These are phyloP conservation scores for Vireo altiloquus DNA, from an alignment of 2,113 vertebrate species.

Conservation along the genomic window DNA sequence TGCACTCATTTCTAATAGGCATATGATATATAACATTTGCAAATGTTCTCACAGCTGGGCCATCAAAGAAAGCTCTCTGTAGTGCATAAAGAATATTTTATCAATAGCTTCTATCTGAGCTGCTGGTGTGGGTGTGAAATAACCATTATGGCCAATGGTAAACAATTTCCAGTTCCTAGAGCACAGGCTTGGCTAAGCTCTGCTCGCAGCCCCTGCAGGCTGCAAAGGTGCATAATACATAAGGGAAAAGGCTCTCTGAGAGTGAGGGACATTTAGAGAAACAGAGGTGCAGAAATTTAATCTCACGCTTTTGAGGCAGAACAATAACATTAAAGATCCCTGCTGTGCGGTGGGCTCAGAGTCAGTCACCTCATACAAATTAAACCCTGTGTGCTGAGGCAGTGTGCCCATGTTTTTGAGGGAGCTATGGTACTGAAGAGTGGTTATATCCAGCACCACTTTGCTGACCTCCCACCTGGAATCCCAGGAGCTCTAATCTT, in stretches of 20 bases:
- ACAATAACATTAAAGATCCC: slow-evolving; percentile 10
- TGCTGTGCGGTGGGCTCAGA: background rate
- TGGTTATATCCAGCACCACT: slow-evolving; percentile 9
- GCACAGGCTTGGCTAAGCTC: background rate
- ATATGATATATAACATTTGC: background rate
- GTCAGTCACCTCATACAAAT: background rate
- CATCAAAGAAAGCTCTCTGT: background rate
- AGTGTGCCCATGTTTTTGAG: background rate
- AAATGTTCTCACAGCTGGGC: slow-evolving; percentile 13
- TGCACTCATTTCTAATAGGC: background rate
- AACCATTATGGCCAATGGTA: background rate
- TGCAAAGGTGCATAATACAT: background rate
- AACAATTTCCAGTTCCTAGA: background rate
- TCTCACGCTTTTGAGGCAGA: background rate
- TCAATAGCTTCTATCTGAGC: background rate
- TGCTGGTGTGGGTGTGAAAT: background rate
- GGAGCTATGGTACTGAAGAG: background rate
- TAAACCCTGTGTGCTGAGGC: background rate
- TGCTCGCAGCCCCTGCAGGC: background rate
- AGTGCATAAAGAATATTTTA: background rate
- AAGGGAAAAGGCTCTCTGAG: background rate
- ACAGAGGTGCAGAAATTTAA: background rate
- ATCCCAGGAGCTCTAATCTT: slow-evolving; percentile 3
- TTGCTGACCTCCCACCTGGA: slow-evolving; percentile 31
- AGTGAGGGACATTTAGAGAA: background rate